These are phyloP conservation scores for Zosterops borbonicus DNA, from an alignment of 2,113 vertebrate genomes.

Conservation along the genomic window DNA sequence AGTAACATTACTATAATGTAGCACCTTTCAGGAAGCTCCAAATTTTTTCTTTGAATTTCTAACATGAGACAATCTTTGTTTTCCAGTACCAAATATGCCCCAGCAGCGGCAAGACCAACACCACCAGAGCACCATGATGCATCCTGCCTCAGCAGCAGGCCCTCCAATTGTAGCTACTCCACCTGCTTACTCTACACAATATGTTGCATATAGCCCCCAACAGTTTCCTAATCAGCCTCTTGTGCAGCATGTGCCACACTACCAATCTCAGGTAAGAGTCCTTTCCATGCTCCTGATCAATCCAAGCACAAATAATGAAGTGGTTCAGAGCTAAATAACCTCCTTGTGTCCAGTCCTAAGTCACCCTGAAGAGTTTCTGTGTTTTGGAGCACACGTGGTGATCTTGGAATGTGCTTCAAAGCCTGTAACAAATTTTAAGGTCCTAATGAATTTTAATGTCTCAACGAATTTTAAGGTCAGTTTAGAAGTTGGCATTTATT, in stretches of 20 bases:
- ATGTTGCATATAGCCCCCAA: conserved; percentile 94
- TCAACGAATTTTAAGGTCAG: neutral
- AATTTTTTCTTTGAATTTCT: neutral
- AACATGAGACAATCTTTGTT: neutral
- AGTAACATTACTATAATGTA: accelerated
- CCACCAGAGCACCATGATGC: conserved; percentile 95
- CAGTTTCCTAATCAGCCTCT: conserved; percentile 95
- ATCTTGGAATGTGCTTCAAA: neutral
- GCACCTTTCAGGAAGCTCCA: neutral
- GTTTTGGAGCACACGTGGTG: neutral
- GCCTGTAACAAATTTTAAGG: neutral
- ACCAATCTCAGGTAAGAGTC: conserved; percentile 90
- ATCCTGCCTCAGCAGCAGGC: conserved; percentile 91
- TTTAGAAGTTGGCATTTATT: neutral
- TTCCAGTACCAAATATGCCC: conserved; percentile 93
- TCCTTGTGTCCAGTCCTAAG: neutral
- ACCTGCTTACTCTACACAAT: conserved; percentile 92
- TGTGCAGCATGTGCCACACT: conserved; percentile 95
- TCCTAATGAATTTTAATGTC: neutral
- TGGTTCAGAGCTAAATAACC: neutral
- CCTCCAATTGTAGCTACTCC: conserved; percentile 92
- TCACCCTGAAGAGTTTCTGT: neutral
- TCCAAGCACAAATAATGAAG: neutral
- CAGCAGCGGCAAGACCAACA: conserved; percentile 97
- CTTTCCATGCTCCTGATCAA: accelerated